Evolutionary conservation across 2,888 invertebrate genomes (phyloP), one percentile per base, ranked within the genome.

Genomic region (Pachymerium ferrugineum): DNA sequence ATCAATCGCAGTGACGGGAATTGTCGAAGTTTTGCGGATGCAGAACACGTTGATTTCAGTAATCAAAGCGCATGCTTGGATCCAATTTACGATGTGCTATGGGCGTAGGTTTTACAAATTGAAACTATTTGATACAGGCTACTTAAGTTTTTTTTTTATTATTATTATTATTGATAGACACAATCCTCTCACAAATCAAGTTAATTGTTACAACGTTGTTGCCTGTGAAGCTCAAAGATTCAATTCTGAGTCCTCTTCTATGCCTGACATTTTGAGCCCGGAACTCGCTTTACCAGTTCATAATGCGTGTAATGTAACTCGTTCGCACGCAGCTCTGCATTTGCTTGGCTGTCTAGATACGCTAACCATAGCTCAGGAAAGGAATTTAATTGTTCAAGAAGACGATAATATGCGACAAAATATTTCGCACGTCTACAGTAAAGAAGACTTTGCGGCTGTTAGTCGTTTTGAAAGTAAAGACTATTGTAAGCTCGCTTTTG

Each of bases 291-390:
- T 96, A 73, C 94, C 95, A 0, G 87, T 88, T 14, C 0, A 87
- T 88, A 38, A 83, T 87, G 3, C 78, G 1, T 79, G 79, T 74
- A 77, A 88, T 87, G 75, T 81, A n/a, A 81, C 92, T 0, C 86
- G 94, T 73, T 89, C 92, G 76, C 94, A 96, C 82, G 92, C 93
- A n/a, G 94, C 94, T 0, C 86, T 96, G 74, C 92, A 96, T 85
- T 85, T 97, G 73, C 83, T 97, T 72, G 93, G 93, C 3, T 94
- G 93, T 80, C 85, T 97, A 79, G 96, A 97, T 81, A 93, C 94
- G 0, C 85, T 96, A 33, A 92, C 92, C 0, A 88, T 90, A 72
- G 91, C 92, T 0, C 90, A 93, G 72, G 80, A 81, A 75, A 76
- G 80, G 70, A 79, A 80, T 75, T 73, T 82, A 74, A 79, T 79